Conservation (phyloP, 2,888 invertebrate species). For the Poecilus cupreus region DNA sequence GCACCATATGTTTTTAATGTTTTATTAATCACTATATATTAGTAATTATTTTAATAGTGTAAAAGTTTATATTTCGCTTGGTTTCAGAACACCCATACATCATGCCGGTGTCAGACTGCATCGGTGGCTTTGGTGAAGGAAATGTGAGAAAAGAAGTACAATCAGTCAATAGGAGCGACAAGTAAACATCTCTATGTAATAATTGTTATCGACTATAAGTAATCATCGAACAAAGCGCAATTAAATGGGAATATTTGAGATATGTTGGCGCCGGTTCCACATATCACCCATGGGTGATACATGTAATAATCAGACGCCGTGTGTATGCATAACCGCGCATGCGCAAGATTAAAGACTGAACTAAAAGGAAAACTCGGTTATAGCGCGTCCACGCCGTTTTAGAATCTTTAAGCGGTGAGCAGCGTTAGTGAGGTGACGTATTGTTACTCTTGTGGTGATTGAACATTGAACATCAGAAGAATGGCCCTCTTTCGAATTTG, state of each 20-base stretch:
- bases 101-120: too few species aligned
- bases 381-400: constrained; percentile 47
- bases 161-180: not conserved
- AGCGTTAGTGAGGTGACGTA: constrained; percentile 51
- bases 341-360: constrained; percentile 53
- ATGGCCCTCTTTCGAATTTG: constrained; percentile 81
- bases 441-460: constrained; percentile 63
- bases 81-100: not conserved
- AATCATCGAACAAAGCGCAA: not conserved
- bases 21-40: not conserved
- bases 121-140: too few species aligned
- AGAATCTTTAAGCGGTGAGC: constrained; percentile 55
- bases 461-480: constrained; percentile 65
- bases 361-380: constrained; percentile 47
- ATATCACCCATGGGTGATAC: not conserved
- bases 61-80: not conserved
- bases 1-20: not conserved
- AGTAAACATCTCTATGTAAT: not conserved
- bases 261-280: not conserved
- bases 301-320: not conserved
- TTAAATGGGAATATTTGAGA: not conserved
- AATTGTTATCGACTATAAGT: not conserved
- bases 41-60: too few species aligned
- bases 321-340: constrained; percentile 18
- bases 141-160: not conserved